A percentile compares a stretch with the other conserved stretches of the same genome.
Conservation (phyloP, 2,888 invertebrate species). For the Callimorpha dominula region DNA sequence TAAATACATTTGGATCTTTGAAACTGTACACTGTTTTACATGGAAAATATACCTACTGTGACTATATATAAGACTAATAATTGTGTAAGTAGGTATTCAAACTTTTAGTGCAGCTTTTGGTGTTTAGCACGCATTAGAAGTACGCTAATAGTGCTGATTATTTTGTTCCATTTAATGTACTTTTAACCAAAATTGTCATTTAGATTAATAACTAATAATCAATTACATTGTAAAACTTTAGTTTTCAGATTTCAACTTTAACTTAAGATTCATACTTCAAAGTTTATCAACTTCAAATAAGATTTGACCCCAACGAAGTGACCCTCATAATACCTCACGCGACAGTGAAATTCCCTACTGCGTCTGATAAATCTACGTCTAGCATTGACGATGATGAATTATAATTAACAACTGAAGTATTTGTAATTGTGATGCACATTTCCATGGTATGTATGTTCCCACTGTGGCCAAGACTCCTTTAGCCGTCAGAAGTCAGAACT, state of each 20-base stretch:
- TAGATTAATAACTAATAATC: background rate
- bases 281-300: too few species aligned
- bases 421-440: background rate
- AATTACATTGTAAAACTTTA: background rate
- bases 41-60: background rate
- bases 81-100: background rate
- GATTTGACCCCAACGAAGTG: too few species aligned
- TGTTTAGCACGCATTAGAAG: background rate
- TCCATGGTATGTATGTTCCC: background rate
- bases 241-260: background rate
- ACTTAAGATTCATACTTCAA: background rate
- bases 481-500: slow-evolving; percentile 2
- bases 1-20: background rate
- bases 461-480: slow-evolving; percentile 17
- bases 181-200: background rate
- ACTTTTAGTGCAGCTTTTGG: background rate
- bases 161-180: background rate
- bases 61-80: background rate
- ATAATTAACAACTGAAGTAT: background rate
- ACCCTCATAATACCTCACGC: too few species aligned
- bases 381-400: background rate
- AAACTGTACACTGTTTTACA: background rate
- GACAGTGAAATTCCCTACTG: too few species aligned
- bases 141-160: background rate
- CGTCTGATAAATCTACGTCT: too few species aligned